These are phyloP conservation scores for Trinectes maculatus DNA, from an alignment of 2,113 vertebrate genomes.

Conservation along the genomic window DNA sequence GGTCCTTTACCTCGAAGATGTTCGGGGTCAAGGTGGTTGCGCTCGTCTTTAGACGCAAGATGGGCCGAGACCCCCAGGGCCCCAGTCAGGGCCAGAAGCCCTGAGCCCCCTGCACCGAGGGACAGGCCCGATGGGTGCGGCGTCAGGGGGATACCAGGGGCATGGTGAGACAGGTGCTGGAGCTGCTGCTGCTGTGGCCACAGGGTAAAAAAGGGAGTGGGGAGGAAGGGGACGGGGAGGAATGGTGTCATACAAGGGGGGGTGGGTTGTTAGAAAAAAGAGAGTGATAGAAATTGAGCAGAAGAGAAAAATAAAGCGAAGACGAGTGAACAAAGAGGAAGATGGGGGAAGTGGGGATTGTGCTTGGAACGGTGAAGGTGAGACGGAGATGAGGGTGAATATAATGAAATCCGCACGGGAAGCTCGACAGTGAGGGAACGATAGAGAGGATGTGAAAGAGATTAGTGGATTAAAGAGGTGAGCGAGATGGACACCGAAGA, in stretches of 20 bases:
- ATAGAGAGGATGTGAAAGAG: conserved; percentile 38
- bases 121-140: conserved; percentile 86
- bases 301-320: conserved; percentile 14
- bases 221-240: not conserved
- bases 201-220: conserved; percentile 53
- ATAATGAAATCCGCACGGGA: conserved; percentile 43
- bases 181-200: conserved; percentile 95
- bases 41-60: conserved; percentile 87
- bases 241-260: not conserved
- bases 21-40: conserved; percentile 82
- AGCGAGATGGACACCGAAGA: conserved; percentile 40
- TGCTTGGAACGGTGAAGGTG: not conserved
- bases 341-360: not conserved
- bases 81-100: conserved; percentile 89
- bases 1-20: conserved; percentile 83
- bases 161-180: conserved; percentile 91
- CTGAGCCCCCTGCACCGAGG: conserved; percentile 81
- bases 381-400: conserved; percentile 23
- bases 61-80: conserved; percentile 85
- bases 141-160: conserved; percentile 85
- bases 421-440: conserved; percentile 11
- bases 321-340: conserved; percentile 5
- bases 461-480: conserved; percentile 55
- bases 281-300: not conserved
- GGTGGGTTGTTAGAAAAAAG: conserved; percentile 52